Conservation (phyloP, 2,113 vertebrate species). For the Alouatta palliata region DNA sequence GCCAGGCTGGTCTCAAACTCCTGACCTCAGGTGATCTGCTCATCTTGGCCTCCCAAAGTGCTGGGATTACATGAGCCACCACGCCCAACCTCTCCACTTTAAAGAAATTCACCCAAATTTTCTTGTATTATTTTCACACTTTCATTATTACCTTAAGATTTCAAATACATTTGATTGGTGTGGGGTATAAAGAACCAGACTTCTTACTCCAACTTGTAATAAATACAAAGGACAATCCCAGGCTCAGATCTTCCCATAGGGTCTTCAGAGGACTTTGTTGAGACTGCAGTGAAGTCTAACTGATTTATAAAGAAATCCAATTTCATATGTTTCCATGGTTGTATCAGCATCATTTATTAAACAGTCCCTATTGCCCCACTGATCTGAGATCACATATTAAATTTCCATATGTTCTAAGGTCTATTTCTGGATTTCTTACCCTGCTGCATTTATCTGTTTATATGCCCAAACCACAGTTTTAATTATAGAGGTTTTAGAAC, state of each 20-base stretch:
- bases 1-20: too few relatives aligned
- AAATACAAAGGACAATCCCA: not conserved
- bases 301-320: not conserved
- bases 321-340: not conserved
- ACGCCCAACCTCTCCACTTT: not conserved
- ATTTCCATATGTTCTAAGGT: not conserved
- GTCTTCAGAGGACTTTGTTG: not conserved
- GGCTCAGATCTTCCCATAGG: not conserved
- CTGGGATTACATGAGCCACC: too few relatives aligned
- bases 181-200: not conserved
- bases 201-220: not conserved
- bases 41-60: too few relatives aligned
- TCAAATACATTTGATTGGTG: not conserved
- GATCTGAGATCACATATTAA: not conserved
- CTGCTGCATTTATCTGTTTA: not conserved
- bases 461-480: constrained; percentile 4
- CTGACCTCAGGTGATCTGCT: too few relatives aligned
- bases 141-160: constrained; percentile 1
- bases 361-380: not conserved
- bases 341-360: not conserved
- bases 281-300: not conserved
- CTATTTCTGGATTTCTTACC: not conserved
- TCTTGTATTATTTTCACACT: not conserved
- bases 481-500: not conserved
- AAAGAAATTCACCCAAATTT: not conserved